A percentile compares a stretch with the other conserved stretches of the same genome.
These are phyloP conservation scores for Octopus sinensis DNA, from an alignment of 1,140 invertebrate genomes.

Conservation along the genomic window DNA sequence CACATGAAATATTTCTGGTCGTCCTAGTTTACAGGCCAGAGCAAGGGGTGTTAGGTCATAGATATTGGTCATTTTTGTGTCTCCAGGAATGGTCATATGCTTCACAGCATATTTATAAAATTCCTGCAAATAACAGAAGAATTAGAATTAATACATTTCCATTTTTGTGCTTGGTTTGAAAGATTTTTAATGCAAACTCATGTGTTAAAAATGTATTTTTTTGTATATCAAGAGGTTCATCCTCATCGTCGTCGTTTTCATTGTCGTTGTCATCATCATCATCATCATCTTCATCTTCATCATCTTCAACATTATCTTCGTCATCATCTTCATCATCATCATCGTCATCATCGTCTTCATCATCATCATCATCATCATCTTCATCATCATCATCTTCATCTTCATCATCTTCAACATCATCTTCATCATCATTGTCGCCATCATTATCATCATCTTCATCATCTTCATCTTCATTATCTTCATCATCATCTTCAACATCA, in stretches of 20 bases:
- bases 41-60: constrained; percentile 91
- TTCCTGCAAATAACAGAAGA: constrained; percentile 66
- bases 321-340: too few relatives aligned
- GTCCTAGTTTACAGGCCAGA: constrained; percentile 89
- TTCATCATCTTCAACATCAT: neutral
- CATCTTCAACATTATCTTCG: too few relatives aligned
- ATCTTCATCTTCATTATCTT: too few relatives aligned
- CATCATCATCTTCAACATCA: too few relatives aligned
- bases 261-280: neutral
- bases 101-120: constrained; percentile 97
- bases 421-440: too few relatives aligned
- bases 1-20: constrained; percentile 92
- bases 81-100: constrained; percentile 87
- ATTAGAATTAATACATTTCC: neutral
- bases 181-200: too few relatives aligned
- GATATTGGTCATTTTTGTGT: constrained; percentile 55
- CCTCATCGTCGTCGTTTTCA: too few relatives aligned
- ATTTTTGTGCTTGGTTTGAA: too few relatives aligned
- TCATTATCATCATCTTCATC: too few relatives aligned
- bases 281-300: neutral
- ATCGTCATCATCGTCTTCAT: neutral
- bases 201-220: too few relatives aligned
- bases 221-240: too few relatives aligned
- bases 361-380: neutral
- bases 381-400: neutral